Evolutionary conservation across 2,888 invertebrate species (phyloP), one percentile per base, ranked within the genome.

Genomic region (Drosophila falleni): DNA sequence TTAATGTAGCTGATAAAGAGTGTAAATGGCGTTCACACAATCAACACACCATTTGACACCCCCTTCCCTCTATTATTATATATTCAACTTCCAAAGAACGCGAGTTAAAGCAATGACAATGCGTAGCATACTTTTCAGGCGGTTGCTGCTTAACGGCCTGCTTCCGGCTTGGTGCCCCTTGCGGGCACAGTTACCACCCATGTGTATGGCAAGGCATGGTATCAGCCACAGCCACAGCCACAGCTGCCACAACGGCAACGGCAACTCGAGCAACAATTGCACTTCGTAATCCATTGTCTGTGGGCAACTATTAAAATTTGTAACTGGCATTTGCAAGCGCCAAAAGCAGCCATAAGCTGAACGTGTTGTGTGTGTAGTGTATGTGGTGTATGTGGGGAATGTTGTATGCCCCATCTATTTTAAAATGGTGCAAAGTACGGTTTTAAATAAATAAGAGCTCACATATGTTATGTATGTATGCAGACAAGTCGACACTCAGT

Each of bases 401-500:
- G 51, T 41, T 29, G 58, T 56, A 60, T 70, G 37, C 31, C 1
- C 13, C 46, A 31, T 54, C 35, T 41, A 41, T 66, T 47, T 69
- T 51, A 58, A 63, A 78, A 66, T 59, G 63, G 54, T 55, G 53
- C 39, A 61, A 86, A 74, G 67, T 63, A 74, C 67, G 65, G 72
- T 71, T 84, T 81, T 84, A 84, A 84, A 84, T 84, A 84, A 83
- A 83, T 76, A 75, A 83, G 54, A 58, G 71, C 69, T 53, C 70
- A 59, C 58, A 67, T 13, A 53, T 61, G 61, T 37, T 37, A 56
- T 23, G 31, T n/a, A n/a, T n/a, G 58, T 37, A 56, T 23, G 31
- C n/a, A 16, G 42, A 26, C 51, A 59, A 33, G n/a, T 10, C 15
- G 54, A 71, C 56, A 63, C 64, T 66, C 54, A 50, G 70, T 54